Percentiles rank a stretch among this genome's conserved stretches.
These are phyloP conservation scores for Dione juno DNA, from an alignment of 2,888 invertebrate species.

Conservation along the genomic window DNA sequence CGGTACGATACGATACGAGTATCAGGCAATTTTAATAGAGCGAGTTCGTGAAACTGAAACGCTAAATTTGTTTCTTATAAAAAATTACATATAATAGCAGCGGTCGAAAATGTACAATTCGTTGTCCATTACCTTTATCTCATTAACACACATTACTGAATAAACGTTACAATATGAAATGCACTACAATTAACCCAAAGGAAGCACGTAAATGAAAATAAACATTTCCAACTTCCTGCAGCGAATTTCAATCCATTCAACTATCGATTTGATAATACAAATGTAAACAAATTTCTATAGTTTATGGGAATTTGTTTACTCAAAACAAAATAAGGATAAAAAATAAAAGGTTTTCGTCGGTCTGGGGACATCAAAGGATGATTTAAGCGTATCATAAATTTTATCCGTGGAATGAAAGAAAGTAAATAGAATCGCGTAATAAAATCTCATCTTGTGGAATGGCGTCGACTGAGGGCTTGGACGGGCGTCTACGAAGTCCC, in stretches of 20 bases:
- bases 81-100: neutral
- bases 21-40: conserved; percentile 15
- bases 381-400: conserved; percentile 44
- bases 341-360: conserved; percentile 22
- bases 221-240: no score
- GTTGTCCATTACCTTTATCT: neutral
- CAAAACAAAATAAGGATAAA: conserved; percentile 19
- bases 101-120: neutral
- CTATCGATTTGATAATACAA: conserved; percentile 1
- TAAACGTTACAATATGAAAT: neutral
- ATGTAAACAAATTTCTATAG: conserved; percentile 12
- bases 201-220: neutral
- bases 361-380: conserved; percentile 36
- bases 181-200: neutral
- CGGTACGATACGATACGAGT: no score
- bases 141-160: neutral
- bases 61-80: neutral
- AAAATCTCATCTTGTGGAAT: conserved; percentile 50
- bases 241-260: neutral
- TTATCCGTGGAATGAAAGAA: conserved; percentile 40
- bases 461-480: conserved; percentile 44
- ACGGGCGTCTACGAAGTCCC: conserved; percentile 19
- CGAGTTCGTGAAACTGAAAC: neutral
- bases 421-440: conserved; percentile 43
- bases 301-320: no score